These are phyloP conservation scores for Lucilia sericata DNA, from an alignment of 1,140 invertebrate genomes.

Conservation along the genomic window DNA sequence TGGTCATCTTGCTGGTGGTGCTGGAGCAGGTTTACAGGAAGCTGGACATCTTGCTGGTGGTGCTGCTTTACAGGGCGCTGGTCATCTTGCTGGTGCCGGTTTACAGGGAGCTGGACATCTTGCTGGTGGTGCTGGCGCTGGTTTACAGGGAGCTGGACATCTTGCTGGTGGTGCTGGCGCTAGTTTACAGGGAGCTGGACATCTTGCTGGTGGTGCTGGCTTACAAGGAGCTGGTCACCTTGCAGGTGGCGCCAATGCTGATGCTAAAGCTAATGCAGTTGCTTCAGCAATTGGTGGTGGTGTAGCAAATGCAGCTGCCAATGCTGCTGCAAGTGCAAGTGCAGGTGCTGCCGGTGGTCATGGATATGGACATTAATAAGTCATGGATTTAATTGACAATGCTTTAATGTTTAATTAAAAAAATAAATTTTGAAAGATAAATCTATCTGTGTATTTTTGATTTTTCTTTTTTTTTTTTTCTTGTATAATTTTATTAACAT, in stretches of 20 bases:
- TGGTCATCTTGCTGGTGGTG: not conserved
- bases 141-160: not conserved
- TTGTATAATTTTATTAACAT: no score
- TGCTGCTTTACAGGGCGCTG: no score
- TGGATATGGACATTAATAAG: not conserved
- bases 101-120: not conserved
- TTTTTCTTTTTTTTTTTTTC: no score
- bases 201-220: not conserved
- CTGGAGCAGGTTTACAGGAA: not conserved
- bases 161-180: not conserved
- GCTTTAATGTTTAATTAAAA: no score
- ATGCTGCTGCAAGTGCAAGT: not conserved
- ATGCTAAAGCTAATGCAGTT: not conserved
- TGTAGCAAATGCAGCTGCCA: not conserved
- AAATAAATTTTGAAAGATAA: no score
- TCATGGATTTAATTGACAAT: no score
- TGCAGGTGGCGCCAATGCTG: no score
- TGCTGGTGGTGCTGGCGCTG: no score
- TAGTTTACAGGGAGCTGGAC: not conserved
- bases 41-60: not conserved
- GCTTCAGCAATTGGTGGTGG: not conserved
- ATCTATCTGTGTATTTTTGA: no score
- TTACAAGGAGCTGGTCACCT: no score
- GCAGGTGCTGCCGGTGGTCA: not conserved
- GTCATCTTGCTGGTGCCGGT: not conserved